A percentile compares a stretch with the other conserved stretches of the same genome.
These are phyloP conservation scores for Mungos mungo DNA, from an alignment of 2,113 vertebrate genomes.

Conservation along the genomic window DNA sequence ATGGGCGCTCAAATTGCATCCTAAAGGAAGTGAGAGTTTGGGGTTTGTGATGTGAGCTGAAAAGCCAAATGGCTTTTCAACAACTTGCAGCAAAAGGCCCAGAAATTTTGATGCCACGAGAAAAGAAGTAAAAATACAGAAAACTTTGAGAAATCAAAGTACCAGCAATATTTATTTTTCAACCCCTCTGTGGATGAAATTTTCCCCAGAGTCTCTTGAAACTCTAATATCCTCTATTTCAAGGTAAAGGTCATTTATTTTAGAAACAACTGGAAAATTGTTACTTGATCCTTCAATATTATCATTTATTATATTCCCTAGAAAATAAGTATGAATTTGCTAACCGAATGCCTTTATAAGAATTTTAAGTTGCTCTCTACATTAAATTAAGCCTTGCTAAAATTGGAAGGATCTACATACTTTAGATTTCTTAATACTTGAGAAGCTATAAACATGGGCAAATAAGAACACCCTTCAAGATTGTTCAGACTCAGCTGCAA, in stretches of 20 bases:
- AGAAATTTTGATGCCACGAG: slow-evolving; percentile 38
- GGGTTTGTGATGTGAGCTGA: slow-evolving; percentile 66
- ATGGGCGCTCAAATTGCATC: slow-evolving; percentile 60
- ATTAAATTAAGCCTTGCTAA: neutral
- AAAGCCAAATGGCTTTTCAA: slow-evolving; percentile 60
- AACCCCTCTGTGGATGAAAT: neutral
- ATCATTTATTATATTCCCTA: neutral
- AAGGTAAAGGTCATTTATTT: slow-evolving; percentile 13
- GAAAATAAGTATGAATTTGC: slow-evolving; percentile 35
- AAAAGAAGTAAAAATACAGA: slow-evolving; percentile 52
- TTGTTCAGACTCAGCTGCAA: neutral
- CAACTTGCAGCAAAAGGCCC: slow-evolving; percentile 39
- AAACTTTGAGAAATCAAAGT: slow-evolving; percentile 42
- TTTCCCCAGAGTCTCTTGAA: slow-evolving; percentile 24
- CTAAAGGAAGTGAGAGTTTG: slow-evolving; percentile 61
- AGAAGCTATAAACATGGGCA: neutral
- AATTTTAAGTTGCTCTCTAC: neutral
- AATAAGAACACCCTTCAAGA: neutral
- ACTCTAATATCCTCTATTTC: neutral
- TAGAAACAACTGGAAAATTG: neutral
- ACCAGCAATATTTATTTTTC: slow-evolving; percentile 37
- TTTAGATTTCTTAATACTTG: slow-evolving; percentile 4
- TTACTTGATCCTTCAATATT: neutral
- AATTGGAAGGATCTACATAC: neutral
- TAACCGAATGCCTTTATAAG: neutral